Evolutionary conservation across 2,888 invertebrate genomes (phyloP).

Genomic region (Coelinius sp.): DNA sequence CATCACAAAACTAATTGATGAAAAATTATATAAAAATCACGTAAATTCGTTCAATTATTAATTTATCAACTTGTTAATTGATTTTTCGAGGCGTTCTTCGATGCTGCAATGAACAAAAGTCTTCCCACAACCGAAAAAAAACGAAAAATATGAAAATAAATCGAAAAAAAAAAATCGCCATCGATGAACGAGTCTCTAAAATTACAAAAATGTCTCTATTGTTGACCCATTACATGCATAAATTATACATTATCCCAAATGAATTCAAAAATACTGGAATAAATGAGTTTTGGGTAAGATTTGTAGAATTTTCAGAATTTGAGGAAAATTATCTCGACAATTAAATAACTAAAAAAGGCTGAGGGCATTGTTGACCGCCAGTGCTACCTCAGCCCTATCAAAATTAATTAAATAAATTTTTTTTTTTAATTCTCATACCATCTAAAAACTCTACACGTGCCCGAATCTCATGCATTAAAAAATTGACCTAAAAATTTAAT

Average conservation of each 20-base stretch:
- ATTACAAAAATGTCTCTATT: conserved; percentile 58
- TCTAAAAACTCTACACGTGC: too few species aligned
- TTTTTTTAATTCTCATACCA: too few species aligned
- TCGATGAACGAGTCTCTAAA: conserved; percentile 1
- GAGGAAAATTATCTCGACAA: background rate
- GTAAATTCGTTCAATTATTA: conserved; percentile 17
- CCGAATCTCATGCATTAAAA: too few species aligned
- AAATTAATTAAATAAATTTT: background rate
- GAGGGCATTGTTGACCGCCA: background rate
- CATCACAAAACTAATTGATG: too few species aligned
- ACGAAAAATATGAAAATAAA: conserved; percentile 26
- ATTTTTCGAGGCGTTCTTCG: conserved; percentile 9
- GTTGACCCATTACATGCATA: conserved; percentile 54
- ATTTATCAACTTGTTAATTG: background rate
- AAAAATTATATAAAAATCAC: too few species aligned
- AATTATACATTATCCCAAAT: conserved; percentile 51
- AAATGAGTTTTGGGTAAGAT: background rate
- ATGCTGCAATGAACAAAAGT: background rate
- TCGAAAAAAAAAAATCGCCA: background rate
- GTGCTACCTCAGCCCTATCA: background rate
- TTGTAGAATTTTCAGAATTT: background rate
- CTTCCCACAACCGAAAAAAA: conserved; percentile 8
- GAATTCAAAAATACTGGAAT: too few species aligned
- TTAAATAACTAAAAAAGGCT: background rate
- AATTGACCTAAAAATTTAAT: background rate